Base-by-base conservation (phyloP, 2,113 vertebrate genomes). In the Salvator merianae region DNA sequence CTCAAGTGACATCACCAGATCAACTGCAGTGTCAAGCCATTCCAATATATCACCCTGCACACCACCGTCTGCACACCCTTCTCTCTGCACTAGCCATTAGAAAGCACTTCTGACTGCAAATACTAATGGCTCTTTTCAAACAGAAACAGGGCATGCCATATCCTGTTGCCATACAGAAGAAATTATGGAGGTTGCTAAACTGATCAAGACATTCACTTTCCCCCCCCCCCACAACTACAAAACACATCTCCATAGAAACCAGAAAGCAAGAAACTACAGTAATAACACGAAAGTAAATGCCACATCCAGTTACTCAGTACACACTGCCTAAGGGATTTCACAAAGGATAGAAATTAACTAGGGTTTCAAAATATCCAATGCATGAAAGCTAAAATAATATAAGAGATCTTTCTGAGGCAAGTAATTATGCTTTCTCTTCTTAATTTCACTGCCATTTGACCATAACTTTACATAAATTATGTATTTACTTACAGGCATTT, bases 401-500 rank as follows among this genome's bases (percentile, higher is more conserved):
- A 71, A 86, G 77, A 84, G 65, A 32, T 28, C 85, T 71, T 81
- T 69, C 3, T 40, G 68, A 36, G n/a, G 36, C 89, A 82, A 81
- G 10, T 26, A 81, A 88, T 2, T 0, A 30, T 28, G 10, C 28
- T 40, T 9, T 59, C 73, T 86, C 62, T 30, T 87, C 36, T 73
- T 83, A 82, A 86, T 93, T 88, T 32, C 84, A 66, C 83, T 89
- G 59, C 66, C 84, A 91, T 93, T 90, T 91, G 92, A 30, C 24
- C 1, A 0, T 73, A 94, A 91, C 77, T 93, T 92, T 62, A 75
- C 70, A 88, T 83, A 81, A 91, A 82, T 28, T 55, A 77, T 74
- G 84, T 14, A 65, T 32, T 79, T 96, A 99, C 99, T 99, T 96
- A 99, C 99, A 99, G 96, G 99, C 99, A 92, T 99, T 99, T 94